Evolutionary conservation across 2,888 invertebrate genomes (phyloP).

Genomic region (Eretmocerus hayati): DNA sequence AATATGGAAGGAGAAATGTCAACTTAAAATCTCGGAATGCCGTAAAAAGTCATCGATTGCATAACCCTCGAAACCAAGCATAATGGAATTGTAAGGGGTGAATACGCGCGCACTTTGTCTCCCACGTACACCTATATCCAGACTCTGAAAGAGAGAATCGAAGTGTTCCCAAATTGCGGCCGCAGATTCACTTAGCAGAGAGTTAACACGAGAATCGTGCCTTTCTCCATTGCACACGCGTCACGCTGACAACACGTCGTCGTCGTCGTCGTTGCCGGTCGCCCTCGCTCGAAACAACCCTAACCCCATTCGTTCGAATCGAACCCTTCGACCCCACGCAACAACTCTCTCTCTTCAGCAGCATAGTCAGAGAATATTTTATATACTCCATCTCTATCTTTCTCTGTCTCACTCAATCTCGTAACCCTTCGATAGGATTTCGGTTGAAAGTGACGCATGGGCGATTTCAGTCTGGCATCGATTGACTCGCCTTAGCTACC

Average conservation of each 20-base stretch:
- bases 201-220: slow-evolving; percentile 29
- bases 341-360: slow-evolving; percentile 4
- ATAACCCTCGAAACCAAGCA: too few relatives aligned
- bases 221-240: neutral
- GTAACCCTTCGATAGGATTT: slow-evolving; percentile 8
- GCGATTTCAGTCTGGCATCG: slow-evolving; percentile 8
- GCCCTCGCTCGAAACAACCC: neutral
- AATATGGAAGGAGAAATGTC: too few relatives aligned
- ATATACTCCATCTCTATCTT: neutral
- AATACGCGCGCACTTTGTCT: too few relatives aligned
- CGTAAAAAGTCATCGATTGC: too few relatives aligned
- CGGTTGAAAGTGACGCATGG: slow-evolving; percentile 12
- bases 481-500: slow-evolving; percentile 15
- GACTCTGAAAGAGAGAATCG: too few relatives aligned
- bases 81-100: too few relatives aligned
- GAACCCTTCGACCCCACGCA: neutral
- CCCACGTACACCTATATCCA: too few relatives aligned
- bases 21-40: too few relatives aligned
- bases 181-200: slow-evolving; percentile 38
- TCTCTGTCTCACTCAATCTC: neutral
- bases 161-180: slow-evolving; percentile 34
- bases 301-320: neutral
- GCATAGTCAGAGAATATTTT: too few relatives aligned
- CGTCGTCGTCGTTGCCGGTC: neutral
- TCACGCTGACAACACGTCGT: slow-evolving; percentile 3